Base-by-base conservation (phyloP, 2,888 invertebrate species). In the Platycheirus rosarum region DNA sequence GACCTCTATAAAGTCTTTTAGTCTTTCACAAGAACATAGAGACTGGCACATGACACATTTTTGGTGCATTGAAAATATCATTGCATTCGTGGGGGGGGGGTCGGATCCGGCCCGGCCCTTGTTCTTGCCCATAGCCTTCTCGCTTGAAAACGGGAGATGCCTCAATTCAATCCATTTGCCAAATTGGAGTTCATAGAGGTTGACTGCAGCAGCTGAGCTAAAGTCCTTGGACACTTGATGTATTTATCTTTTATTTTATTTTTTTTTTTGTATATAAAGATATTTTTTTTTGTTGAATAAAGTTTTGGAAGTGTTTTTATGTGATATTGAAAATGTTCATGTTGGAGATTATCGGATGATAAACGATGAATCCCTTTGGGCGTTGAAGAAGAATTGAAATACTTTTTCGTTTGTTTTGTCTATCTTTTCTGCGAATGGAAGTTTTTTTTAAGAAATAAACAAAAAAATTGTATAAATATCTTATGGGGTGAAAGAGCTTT, bases 131-230 rank as follows among this genome's bases (percentile, higher is more conserved):
- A 18, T 20, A 46, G 29, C 26, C 9, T 53, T 29, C 13, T 32
- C 40, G 35, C 14, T 63, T 18, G 29, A 14, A 57, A 20, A 35
- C 51, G 23, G n/a, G 14, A 68, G 29, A 42, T 55, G 29, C 42
- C 68, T 29, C 68, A 44, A 69, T 80, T 51, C 75, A 75, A 65
- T 80, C 69, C 75, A 75, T 80, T 80, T 80, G 57, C 57, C 75
- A 70, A 70, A 65, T 75, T 75, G 69, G 55, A 74, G 68, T 69
- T 62, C 63, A 48, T 74, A 32, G 42, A 48, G 51, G 69, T 66
- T 63, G 65, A 75, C 69, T 69, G 26, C 26, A n/a, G 20, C 42
- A 16, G 26, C 32, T 32, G 32, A 48, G 53, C 42, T 49, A 66
- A 55, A 20, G 46, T 78, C 74, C 60, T 66, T 73, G 42, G 32